These are phyloP conservation scores for Seriola rivoliana DNA, from an alignment of 2,113 vertebrate species.

Conservation along the genomic window DNA sequence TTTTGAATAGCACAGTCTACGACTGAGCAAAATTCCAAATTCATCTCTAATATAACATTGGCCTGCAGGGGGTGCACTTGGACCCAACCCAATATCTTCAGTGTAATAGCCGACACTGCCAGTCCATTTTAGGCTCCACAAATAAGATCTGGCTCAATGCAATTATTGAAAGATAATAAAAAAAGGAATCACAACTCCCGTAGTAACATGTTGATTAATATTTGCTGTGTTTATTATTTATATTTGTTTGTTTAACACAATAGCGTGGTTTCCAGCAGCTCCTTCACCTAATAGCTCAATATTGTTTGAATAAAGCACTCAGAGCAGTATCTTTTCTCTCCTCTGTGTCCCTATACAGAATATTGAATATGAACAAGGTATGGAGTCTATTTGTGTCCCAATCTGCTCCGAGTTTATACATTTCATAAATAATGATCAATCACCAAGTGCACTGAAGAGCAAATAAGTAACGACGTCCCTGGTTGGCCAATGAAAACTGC, in stretches of 20 bases:
- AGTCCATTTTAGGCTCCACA: not conserved
- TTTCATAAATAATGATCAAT: conserved; percentile 54
- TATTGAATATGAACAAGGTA: conserved; percentile 1
- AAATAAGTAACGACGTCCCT: conserved; percentile 43
- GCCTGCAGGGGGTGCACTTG: too few species aligned
- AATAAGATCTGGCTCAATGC: not conserved
- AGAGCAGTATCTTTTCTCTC: not conserved
- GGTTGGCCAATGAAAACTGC: conserved; percentile 25
- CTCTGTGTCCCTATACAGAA: not conserved
- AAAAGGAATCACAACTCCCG: too few species aligned
- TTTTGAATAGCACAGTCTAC: not conserved
- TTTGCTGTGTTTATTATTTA: not conserved
- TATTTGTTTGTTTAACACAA: not conserved
- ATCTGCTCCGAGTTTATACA: conserved; percentile 17
- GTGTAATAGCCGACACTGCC: not conserved
- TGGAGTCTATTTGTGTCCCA: conserved; percentile 16
- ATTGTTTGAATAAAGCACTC: conserved; percentile 3
- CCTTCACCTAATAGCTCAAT: not conserved
- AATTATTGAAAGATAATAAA: not conserved
- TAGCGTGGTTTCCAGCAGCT: not conserved
- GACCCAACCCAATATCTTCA: not conserved
- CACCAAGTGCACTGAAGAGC: conserved; percentile 19
- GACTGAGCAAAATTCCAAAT: not conserved
- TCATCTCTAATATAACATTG: not conserved
- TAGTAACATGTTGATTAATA: not conserved